Evolutionary conservation across 2,113 vertebrate genomes (phyloP).

Genomic region (Muntiacus reevesi): DNA sequence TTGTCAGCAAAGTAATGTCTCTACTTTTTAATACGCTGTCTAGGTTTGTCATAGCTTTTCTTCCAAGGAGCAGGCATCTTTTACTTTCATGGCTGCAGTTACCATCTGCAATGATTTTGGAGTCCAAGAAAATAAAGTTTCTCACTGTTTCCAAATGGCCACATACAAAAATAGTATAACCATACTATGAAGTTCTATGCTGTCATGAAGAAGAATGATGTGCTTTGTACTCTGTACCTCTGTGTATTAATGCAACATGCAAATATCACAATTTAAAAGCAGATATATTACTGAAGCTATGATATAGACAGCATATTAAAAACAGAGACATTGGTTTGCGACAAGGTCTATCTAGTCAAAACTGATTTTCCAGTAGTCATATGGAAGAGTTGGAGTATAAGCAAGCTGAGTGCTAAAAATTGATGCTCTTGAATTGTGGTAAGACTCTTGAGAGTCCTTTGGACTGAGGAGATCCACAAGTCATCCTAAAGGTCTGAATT

Average conservation of each 20-base stretch:
- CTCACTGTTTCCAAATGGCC: no score
- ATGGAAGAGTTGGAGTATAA: not conserved
- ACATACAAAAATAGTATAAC: not conserved
- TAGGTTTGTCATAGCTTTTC: no score
- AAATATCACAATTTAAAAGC: no score
- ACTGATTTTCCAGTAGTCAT: not conserved
- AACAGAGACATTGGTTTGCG: not conserved
- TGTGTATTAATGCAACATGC: not conserved
- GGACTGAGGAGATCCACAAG: not conserved
- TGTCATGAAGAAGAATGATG: not conserved
- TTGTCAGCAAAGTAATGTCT: no score
- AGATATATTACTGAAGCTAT: no score
- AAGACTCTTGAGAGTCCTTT: not conserved
- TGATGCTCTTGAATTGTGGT: not conserved
- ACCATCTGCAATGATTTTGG: no score
- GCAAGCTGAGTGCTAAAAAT: not conserved
- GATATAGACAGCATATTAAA: not conserved
- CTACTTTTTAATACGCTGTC: no score
- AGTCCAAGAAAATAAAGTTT: no score
- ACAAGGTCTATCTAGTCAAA: not conserved
- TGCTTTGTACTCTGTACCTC: not conserved
- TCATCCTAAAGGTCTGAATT: accelerated
- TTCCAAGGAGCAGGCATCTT: no score
- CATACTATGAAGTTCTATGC: not conserved
- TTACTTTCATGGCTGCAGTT: no score